phyloP scores from a whole-genome alignment of 2,888 invertebrate species.

The Acrocyrtus sp. region DNA sequence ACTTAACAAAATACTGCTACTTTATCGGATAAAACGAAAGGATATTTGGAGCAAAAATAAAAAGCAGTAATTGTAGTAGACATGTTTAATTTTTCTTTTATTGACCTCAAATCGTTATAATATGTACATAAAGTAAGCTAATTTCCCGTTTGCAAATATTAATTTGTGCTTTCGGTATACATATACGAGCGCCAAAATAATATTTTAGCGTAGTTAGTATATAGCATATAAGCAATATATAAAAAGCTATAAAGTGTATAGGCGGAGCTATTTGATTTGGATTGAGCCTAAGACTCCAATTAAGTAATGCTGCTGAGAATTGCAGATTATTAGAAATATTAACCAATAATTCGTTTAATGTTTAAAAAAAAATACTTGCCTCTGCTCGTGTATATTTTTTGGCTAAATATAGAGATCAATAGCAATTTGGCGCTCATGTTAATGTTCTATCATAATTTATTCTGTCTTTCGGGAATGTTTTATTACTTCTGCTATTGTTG shows the following conservation, averaged over 20 bases:
- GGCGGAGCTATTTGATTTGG: too few species aligned
- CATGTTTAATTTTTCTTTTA: conserved; percentile 55
- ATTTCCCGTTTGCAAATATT: too few species aligned
- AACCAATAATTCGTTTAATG: background rate
- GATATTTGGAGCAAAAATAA: conserved; percentile 56
- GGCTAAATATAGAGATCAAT: conserved; percentile 1
- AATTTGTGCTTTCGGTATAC: background rate
- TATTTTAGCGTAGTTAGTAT: too few species aligned
- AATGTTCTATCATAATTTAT: background rate
- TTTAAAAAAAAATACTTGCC: too few species aligned
- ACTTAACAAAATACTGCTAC: background rate
- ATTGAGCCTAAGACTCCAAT: too few species aligned
- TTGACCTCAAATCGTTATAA: conserved; percentile 50
- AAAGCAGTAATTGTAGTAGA: conserved; percentile 18
- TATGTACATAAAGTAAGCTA: conserved; percentile 10
- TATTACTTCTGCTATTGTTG: background rate
- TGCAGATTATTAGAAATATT: background rate
- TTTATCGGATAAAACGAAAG: background rate
- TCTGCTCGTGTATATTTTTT: too few species aligned
- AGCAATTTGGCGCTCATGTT: background rate
- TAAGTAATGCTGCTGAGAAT: background rate
- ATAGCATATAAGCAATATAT: too few species aligned
- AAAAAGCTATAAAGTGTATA: too few species aligned
- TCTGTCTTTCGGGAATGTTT: background rate
- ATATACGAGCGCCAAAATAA: too few species aligned